Conservation (phyloP, 2,888 invertebrate species). For the Latrodectus hesperus region DNA sequence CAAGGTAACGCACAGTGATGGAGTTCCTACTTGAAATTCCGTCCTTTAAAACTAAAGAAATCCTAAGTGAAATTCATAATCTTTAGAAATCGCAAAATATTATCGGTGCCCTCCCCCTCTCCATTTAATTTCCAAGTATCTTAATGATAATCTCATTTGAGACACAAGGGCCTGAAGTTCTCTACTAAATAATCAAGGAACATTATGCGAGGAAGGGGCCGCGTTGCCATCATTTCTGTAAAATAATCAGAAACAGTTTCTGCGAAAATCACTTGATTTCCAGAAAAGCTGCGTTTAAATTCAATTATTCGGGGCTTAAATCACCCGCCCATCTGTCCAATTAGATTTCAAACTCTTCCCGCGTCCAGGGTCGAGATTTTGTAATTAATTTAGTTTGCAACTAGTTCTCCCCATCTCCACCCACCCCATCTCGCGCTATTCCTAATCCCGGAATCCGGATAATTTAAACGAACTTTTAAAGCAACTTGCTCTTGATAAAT, state of each 20-base stretch:
- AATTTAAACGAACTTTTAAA: slow-evolving; percentile 8
- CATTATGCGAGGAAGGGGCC: not conserved
- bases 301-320: slow-evolving; percentile 49
- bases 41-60: no score
- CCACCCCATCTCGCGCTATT: not conserved
- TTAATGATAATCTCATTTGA: not conserved
- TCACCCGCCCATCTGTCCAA: slow-evolving; percentile 35
- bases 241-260: slow-evolving; percentile 21
- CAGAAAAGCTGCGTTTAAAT: slow-evolving; percentile 32
- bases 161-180: slow-evolving; percentile 20
- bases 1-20: no score
- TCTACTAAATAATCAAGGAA: slow-evolving; percentile 15
- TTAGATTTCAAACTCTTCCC: slow-evolving; percentile 4
- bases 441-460: not conserved
- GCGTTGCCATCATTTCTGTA: not conserved
- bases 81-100: no score
- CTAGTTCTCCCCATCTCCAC: not conserved
- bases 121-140: slow-evolving; percentile 10
- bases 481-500: not conserved
- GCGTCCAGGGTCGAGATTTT: slow-evolving; percentile 15
- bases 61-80: no score
- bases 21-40: no score
- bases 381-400: slow-evolving; percentile 31
- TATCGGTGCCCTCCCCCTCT: not conserved
- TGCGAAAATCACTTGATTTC: slow-evolving; percentile 23